A percentile compares a stretch with the other conserved stretches of the same genome.
Conservation (phyloP, 2,113 vertebrate species). For the Crotophaga sulcirostris region DNA sequence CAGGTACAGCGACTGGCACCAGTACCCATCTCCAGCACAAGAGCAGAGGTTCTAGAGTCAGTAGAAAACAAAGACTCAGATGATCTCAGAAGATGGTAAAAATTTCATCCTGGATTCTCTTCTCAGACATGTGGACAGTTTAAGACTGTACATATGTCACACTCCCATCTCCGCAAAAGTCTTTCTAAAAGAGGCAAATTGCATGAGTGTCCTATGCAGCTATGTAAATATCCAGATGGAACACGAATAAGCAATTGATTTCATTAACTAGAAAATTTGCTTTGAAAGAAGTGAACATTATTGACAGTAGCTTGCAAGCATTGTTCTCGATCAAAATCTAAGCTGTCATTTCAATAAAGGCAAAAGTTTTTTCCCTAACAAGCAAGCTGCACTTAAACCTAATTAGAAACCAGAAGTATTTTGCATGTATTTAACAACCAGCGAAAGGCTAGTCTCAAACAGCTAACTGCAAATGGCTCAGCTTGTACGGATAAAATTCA, state of each 20-base stretch:
- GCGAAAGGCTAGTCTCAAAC: neutral
- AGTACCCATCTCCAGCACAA: neutral
- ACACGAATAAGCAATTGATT: neutral
- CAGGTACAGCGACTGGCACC: neutral
- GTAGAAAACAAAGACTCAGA: neutral
- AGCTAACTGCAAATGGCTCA: neutral
- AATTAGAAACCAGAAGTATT: neutral
- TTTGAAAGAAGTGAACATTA: neutral
- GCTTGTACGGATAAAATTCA: neutral
- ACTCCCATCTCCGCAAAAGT: neutral
- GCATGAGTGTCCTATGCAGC: neutral
- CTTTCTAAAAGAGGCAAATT: neutral
- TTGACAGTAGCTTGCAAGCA: neutral
- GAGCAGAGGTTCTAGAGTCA: neutral
- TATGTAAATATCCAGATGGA: neutral
- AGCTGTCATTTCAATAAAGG: neutral
- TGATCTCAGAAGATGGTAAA: rapidly evolving
- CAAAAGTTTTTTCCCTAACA: neutral
- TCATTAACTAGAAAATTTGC: neutral
- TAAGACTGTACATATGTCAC: neutral
- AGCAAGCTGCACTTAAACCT: neutral
- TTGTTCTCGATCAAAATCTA: neutral
- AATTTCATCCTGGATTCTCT: neutral
- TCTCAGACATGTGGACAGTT: neutral
- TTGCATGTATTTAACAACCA: neutral